Evolutionary conservation across 2,888 invertebrate species (phyloP).

Genomic region (Quadroppia sp.): DNA sequence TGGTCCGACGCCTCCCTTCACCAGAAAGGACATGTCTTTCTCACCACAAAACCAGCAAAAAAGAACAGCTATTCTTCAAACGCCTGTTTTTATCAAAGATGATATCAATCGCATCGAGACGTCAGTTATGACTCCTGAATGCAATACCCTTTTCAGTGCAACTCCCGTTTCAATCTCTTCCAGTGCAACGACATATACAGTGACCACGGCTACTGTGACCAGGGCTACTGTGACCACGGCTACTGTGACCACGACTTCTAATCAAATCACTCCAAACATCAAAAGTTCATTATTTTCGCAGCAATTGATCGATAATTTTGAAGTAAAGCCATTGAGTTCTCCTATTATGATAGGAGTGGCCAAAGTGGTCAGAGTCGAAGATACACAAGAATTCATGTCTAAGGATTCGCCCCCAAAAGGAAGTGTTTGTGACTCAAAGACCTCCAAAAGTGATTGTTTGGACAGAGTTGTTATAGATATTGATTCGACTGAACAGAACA

Average conservation of each 20-base stretch:
- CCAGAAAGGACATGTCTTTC: neutral
- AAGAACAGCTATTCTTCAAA: slow-evolving; percentile 9
- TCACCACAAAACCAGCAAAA: slow-evolving; percentile 4
- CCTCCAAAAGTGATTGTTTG: neutral
- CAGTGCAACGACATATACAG: slow-evolving; percentile 34
- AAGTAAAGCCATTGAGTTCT: slow-evolving; percentile 4
- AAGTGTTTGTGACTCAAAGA: neutral
- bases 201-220: slow-evolving; percentile 10
- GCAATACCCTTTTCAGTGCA: neutral
- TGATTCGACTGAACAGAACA: neutral
- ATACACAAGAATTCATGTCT: neutral
- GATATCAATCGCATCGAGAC: neutral
- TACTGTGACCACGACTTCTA: slow-evolving; percentile 9
- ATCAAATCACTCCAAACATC: slow-evolving; percentile 9
- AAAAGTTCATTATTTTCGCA: neutral
- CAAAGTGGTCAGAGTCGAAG: slow-evolving; percentile 17
- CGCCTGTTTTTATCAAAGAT: neutral
- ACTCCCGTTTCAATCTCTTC: slow-evolving; percentile 7
- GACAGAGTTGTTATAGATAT: neutral
- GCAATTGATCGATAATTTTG: neutral
- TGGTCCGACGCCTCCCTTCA: slow-evolving; percentile 52
- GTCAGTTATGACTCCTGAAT: neutral
- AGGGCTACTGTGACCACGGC: slow-evolving; percentile 11
- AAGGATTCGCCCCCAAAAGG: neutral
- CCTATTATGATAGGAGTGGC: slow-evolving; percentile 25